These are phyloP conservation scores for Hepsetus odoe DNA, from an alignment of 2,113 vertebrate genomes.

Conservation along the genomic window DNA sequence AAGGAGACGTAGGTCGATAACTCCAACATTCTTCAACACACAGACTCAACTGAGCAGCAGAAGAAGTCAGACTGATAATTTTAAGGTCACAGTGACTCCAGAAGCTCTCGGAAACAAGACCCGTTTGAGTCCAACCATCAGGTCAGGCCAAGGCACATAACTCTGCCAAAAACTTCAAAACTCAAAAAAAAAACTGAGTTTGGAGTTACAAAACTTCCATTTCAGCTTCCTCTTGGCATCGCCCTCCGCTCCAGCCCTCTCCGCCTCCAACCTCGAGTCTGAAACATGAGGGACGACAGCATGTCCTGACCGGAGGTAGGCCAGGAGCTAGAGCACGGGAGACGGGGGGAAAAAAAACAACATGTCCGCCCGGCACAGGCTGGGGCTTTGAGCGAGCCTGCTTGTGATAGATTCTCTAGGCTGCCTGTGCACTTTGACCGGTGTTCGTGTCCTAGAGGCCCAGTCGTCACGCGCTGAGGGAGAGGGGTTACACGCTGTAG, in stretches of 20 bases:
- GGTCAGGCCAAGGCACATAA: too few species aligned
- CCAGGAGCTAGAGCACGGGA: slow-evolving; percentile 47
- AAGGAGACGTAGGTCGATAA: too few species aligned
- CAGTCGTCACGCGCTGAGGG: slow-evolving; percentile 24
- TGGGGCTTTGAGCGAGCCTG: slow-evolving; percentile 60
- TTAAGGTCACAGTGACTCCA: not conserved
- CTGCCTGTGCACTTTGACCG: slow-evolving; percentile 70
- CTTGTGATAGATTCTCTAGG: slow-evolving; percentile 72
- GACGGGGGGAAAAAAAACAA: slow-evolving; percentile 26
- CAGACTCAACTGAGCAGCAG: too few species aligned
- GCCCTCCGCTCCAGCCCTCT: not conserved
- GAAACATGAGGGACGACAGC: slow-evolving; percentile 32
- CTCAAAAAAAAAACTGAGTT: not conserved
- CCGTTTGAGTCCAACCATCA: too few species aligned
- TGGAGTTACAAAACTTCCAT: not conserved
- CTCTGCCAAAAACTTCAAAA: not conserved
- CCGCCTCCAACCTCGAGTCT: slow-evolving; percentile 13
- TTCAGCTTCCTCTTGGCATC: not conserved
- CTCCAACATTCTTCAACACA: too few species aligned
- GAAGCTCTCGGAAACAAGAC: too few species aligned
- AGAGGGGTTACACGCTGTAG: slow-evolving; percentile 54
- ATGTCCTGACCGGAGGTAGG: slow-evolving; percentile 1
- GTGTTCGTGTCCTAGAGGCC: slow-evolving; percentile 60
- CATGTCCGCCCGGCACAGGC: not conserved
- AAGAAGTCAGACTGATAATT: not conserved